Conservation (phyloP, 2,113 vertebrate species). For the Steatornis caripensis region DNA sequence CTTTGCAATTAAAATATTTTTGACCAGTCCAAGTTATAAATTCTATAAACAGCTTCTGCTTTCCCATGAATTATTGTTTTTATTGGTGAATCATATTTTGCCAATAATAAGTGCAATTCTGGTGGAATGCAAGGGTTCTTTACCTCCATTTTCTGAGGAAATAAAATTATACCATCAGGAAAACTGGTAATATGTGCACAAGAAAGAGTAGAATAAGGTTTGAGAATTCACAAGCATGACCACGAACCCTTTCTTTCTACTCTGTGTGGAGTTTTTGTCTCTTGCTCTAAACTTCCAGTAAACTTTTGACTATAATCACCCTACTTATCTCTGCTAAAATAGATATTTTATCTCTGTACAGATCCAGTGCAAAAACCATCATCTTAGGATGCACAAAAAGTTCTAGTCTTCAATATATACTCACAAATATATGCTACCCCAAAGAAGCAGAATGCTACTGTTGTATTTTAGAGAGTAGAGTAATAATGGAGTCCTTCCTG, state of each 20-base stretch:
- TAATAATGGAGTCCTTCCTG: not conserved
- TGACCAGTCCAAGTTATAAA: not conserved
- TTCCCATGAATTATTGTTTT: not conserved
- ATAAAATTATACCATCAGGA: not conserved
- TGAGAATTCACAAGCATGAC: not conserved
- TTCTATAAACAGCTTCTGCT: not conserved
- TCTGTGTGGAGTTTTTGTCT: not conserved
- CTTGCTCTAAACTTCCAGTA: not conserved
- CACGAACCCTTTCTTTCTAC: not conserved
- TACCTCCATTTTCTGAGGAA: not conserved
- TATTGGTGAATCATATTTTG: no score
- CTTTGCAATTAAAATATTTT: not conserved
- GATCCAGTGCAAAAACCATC: not conserved
- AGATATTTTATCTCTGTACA: not conserved
- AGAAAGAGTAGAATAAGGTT: not conserved
- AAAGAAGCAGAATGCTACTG: not conserved
- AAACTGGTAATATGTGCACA: not conserved
- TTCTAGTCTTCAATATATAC: not conserved
- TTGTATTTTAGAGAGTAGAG: not conserved
- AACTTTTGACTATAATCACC: not conserved
- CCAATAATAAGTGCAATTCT: not conserved
- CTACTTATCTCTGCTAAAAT: not conserved
- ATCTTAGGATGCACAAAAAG: not conserved
- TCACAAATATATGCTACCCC: not conserved
- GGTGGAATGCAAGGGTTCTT: not conserved